Evolutionary conservation across 2,797 vertebrate genomes (phyloP), one percentile per base, ranked within the genome.

Genomic region (Tapera naevia): DNA sequence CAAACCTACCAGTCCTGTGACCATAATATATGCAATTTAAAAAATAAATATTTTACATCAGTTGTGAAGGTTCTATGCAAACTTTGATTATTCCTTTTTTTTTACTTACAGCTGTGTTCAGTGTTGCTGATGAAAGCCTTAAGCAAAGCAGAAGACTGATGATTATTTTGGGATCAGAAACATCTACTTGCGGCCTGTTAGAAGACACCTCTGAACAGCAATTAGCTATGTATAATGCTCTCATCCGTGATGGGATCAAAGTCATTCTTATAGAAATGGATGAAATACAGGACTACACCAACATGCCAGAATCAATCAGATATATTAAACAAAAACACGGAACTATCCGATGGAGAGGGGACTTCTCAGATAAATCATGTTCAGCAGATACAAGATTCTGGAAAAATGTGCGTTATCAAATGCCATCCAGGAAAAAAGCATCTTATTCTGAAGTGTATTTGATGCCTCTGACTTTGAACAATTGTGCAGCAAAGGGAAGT

Each of bases 241-340:
- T 99, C 84, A 97, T 98, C 25, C 96, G 97, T 60, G 97, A 98
- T 2, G 97, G 97, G 8, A 97, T 97, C 39, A 94, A 95, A 87
- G 98, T 99, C 53, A 98, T 99, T 80, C 97, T 99, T 69, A 98
- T 99, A 89, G 98, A 99, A 94, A 62, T 98, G 97, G 98, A 94
- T 80, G 97, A 97, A 66, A 96, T 97, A 2, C 91, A 97, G 62
- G 98, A 99, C 86, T 98, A 98, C 54, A 85, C 93, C 23, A 53
- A 57, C 65, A 97, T 99, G 91, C 98, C 99, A 0, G 98, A 99
- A 95, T 99, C 99, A 13, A 94, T 99, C 80, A 98, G 95, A 60
- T 99, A 98, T 50, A 96, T 99, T 89, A 98, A 93, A 66, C 98
- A 98, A 96, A 99, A 98, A 93, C 98, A 99, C 21, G 99, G 99